Base-by-base conservation (phyloP, 2,888 invertebrate species). In the Brachyptera putata region DNA sequence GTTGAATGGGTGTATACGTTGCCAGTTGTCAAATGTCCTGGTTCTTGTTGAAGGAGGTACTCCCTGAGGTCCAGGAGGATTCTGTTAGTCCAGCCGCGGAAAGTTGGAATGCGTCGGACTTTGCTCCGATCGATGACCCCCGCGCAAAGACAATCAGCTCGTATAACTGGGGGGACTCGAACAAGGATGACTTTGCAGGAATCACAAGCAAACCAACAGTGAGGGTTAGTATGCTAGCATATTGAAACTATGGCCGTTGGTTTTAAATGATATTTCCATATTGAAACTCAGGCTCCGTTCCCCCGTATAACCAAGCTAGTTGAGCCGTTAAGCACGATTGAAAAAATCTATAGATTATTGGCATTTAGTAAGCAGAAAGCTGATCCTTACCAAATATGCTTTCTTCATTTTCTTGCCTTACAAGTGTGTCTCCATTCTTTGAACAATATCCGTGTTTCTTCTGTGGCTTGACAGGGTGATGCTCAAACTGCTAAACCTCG, bases 61-160 rank as follows among this genome's bases (percentile, higher is more conserved):
- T 24, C 2, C 22, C 24, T 3, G 24, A 24, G 4, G 1, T n/a
- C n/a, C n/a, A 21, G 4, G 36, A 53, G 18, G 34, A 53, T 21
- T 22, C 18, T 3, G 53, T 1, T 13, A 53, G 21, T 18, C 53
- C 37, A 9, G 18, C 53, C 21, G 18, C 53, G 21, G 53, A 46
- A 53, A 4, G 18, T 11, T 84, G 84, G 84, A 81, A 80, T 72
- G 72, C 75, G 5, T 78, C 77, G 68, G 74, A 81, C 1, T 70
- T 71, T 61, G 66, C 70, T 46, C 67, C 73, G n/a, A 70, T 69
- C 1, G 70, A 70, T 62, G 66, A 64, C n/a, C 58, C 58, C 11
- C 53, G 46, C 25, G 39, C 46, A 7, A 63, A 64, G 39, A 48
- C 63, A n/a, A 24, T 46, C 11, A 61, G 60, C 41, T 63, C 48